Evolutionary conservation across 2,113 vertebrate species (phyloP).

Genomic region (Brachyhypopomus occidentalis): DNA sequence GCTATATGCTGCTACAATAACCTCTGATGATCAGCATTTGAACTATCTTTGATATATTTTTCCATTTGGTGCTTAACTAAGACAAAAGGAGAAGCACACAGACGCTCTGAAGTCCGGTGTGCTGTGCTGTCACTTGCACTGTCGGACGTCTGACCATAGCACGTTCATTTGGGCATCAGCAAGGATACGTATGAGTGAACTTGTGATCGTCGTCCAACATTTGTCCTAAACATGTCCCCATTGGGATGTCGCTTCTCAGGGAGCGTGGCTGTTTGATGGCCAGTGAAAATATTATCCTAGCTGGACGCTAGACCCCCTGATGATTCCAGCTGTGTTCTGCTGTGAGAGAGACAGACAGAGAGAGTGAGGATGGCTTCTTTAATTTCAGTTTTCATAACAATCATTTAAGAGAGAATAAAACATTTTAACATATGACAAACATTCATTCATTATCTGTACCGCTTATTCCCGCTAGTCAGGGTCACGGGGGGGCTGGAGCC

Average conservation of each 20-base stretch:
- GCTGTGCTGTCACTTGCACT: not conserved
- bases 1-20: not conserved
- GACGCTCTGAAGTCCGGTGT: not conserved
- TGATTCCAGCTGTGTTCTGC: constrained; percentile 36
- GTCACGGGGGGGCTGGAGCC: no score
- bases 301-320: constrained; percentile 37
- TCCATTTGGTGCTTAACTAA: not conserved
- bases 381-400: not conserved
- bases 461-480: no score
- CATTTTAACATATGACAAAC: no score
- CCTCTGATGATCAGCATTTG: not conserved
- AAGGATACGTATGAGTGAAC: constrained; percentile 3
- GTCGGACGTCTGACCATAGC: not conserved
- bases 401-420: no score
- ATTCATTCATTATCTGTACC: no score
- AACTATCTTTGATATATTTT: not conserved
- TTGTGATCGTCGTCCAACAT: not conserved
- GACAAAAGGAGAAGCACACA: not conserved
- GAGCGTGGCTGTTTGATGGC: constrained; percentile 31
- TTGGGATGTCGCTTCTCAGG: constrained; percentile 1
- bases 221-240: constrained; percentile 21
- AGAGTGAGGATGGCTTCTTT: not conserved
- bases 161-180: constrained; percentile 19
- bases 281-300: constrained; percentile 41
- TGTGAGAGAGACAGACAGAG: not conserved